Conservation (phyloP, 2,113 vertebrate species). For the Hoplias malabaricus region DNA sequence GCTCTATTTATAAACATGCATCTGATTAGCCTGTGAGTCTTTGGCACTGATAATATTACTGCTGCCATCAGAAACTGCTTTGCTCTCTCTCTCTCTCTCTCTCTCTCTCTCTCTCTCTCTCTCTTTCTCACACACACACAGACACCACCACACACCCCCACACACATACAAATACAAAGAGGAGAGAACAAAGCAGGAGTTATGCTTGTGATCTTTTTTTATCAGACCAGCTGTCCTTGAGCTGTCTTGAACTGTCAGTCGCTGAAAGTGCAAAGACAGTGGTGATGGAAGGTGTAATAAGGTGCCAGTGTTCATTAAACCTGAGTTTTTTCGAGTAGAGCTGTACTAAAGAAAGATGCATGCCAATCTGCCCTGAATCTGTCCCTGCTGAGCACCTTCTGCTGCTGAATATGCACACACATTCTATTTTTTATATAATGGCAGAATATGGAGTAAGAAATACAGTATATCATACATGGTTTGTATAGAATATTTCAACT, state of each 20-base stretch:
- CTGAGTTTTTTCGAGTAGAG: constrained; percentile 45
- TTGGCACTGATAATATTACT: constrained; percentile 59
- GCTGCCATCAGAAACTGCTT: constrained; percentile 51
- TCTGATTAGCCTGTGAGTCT: constrained; percentile 70
- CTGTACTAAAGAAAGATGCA: constrained; percentile 28
- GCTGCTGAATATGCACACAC: not conserved
- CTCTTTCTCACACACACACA: no score
- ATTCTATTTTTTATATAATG: not conserved
- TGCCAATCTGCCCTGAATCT: constrained; percentile 28
- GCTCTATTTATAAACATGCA: constrained; percentile 74
- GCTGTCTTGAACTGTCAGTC: constrained; percentile 37
- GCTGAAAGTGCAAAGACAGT: constrained; percentile 52
- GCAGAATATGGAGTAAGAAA: no score
- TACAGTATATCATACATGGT: no score
- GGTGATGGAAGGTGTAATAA: constrained; percentile 44
- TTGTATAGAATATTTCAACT: no score
- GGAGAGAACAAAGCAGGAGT: not conserved
- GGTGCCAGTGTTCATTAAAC: constrained; percentile 55
- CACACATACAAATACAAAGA: not conserved
- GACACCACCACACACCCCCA: constrained; percentile 9
- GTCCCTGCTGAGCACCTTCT: constrained; percentile 29
- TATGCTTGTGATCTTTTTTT: constrained; percentile 39
- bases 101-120: no score
- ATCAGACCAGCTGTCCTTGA: constrained; percentile 39
- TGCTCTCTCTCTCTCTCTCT: constrained; percentile 34